phyloP scores from a whole-genome alignment of 2,113 vertebrate species.

The Actinemys pallida region DNA sequence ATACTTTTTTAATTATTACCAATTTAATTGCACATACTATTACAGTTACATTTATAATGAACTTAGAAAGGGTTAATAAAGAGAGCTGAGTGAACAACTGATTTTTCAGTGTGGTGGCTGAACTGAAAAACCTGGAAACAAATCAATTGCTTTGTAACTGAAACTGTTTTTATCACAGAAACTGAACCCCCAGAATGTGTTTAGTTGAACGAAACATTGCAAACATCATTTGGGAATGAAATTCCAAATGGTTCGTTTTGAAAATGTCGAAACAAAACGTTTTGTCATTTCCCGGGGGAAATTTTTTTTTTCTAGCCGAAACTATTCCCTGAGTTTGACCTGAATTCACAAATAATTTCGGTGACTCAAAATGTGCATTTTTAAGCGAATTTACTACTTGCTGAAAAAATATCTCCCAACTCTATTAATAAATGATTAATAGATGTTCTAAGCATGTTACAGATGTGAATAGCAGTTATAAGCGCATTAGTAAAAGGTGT shows the following conservation, averaged over 20 bases:
- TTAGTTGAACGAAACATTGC: background rate
- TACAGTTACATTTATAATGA: background rate
- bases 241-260: background rate
- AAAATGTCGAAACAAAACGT: background rate
- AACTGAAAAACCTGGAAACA: background rate
- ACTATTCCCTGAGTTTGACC: background rate
- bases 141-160: background rate
- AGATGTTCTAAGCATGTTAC: background rate
- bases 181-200: background rate
- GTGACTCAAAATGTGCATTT: background rate
- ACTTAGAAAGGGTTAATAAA: background rate
- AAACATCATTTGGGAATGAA: background rate
- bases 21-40: background rate
- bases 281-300: background rate
- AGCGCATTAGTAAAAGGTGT: background rate
- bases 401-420: background rate
- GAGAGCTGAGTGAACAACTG: background rate
- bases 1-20: background rate
- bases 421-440: background rate
- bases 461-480: background rate
- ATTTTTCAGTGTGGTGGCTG: background rate
- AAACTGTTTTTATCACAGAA: background rate
- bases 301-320: background rate
- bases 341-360: background rate
- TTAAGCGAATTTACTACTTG: background rate